A percentile compares a stretch with the other conserved stretches of the same genome.
phyloP scores from a whole-genome alignment of 2,113 vertebrate genomes.

The Echinops telfairi region DNA sequence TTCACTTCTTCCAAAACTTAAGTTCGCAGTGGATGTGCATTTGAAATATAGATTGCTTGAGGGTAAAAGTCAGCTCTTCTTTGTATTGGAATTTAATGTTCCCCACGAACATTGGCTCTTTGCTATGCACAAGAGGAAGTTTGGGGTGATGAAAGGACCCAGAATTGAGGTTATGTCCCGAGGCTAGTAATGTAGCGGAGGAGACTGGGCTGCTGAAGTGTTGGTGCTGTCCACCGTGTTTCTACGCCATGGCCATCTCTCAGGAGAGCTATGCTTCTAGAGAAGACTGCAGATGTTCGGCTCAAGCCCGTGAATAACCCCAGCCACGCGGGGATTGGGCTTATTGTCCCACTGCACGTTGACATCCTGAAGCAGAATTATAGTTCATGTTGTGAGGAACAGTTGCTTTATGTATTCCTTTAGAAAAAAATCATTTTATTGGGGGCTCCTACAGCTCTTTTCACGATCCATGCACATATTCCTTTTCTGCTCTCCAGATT shows the following conservation, averaged over 20 bases:
- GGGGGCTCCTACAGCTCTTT: too few relatives aligned
- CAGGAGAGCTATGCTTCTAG: neutral
- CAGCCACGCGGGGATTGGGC: neutral
- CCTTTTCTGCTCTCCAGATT: neutral
- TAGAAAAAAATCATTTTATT: too few relatives aligned
- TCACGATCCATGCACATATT: neutral
- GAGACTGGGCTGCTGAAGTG: neutral
- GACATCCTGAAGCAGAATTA: neutral
- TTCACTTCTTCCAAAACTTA: constrained; percentile 22
- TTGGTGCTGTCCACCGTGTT: neutral
- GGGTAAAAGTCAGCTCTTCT: neutral
- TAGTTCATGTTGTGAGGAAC: neutral
- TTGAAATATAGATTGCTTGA: constrained; percentile 43
- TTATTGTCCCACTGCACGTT: neutral
- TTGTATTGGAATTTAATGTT: neutral
- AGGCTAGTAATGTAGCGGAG: neutral
- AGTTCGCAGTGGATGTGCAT: neutral
- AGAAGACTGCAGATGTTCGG: neutral
- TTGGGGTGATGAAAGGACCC: neutral
- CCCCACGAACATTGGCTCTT: neutral
- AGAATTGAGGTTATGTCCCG: neutral
- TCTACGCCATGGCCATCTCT: neutral
- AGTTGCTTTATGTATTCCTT: neutral
- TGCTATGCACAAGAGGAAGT: neutral
- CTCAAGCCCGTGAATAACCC: neutral